Conservation (phyloP, 2,113 vertebrate species). For the Gymnobelideus leadbeateri region DNA sequence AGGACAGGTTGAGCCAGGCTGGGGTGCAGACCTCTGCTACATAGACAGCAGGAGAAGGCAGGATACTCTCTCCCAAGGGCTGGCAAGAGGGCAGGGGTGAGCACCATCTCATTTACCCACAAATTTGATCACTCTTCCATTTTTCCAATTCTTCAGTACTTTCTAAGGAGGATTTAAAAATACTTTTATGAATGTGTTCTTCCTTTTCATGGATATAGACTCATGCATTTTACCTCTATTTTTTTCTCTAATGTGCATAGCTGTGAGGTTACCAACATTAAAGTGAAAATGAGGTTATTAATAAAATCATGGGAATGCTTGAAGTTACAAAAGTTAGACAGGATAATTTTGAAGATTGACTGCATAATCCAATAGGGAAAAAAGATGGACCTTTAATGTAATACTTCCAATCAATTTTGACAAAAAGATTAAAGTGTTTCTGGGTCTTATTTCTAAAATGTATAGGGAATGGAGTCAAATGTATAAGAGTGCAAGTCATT, state of each 20-base stretch:
- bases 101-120: background rate
- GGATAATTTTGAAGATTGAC: background rate
- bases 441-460: too few relatives aligned
- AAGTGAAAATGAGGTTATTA: background rate
- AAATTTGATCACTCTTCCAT: background rate
- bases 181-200: background rate
- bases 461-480: too few relatives aligned
- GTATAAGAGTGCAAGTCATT: too few relatives aligned
- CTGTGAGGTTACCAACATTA: background rate
- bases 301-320: background rate
- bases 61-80: background rate
- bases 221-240: background rate
- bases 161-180: background rate
- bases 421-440: background rate
- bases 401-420: background rate
- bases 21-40: background rate
- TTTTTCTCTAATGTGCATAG: background rate
- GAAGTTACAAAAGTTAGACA: background rate
- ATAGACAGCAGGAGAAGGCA: too few relatives aligned
- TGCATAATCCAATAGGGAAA: background rate
- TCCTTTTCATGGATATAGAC: background rate
- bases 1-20: background rate
- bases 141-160: background rate
- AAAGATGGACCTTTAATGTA: background rate
- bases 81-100: background rate